These are phyloP conservation scores for Acanthurus lineatus DNA, from an alignment of 2,797 vertebrate species.

Conservation along the genomic window DNA sequence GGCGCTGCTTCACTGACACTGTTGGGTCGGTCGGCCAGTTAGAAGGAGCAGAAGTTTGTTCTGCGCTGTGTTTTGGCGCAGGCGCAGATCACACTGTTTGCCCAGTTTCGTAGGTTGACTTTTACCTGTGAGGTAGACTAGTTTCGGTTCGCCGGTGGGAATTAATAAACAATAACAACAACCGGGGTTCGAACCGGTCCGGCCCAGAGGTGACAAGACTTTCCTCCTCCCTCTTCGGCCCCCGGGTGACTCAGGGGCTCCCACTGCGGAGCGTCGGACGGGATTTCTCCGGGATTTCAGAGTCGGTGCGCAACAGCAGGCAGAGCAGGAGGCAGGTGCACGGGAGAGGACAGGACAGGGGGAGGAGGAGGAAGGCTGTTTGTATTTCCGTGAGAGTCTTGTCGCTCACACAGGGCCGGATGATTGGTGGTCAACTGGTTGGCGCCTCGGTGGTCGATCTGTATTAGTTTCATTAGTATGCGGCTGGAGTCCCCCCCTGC, in stretches of 20 bases:
- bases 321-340: slow-evolving; percentile 77
- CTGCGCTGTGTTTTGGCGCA: slow-evolving; percentile 82
- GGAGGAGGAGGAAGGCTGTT: slow-evolving; percentile 29
- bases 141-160: slow-evolving; percentile 78
- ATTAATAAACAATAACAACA: slow-evolving; percentile 15
- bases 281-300: slow-evolving; percentile 70
- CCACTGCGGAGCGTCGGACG: slow-evolving; percentile 70
- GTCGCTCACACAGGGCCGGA: slow-evolving; percentile 37
- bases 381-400: slow-evolving; percentile 60
- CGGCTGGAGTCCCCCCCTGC: slow-evolving; percentile 64
- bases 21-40: slow-evolving; percentile 58
- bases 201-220: slow-evolving; percentile 44
- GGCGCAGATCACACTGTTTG: slow-evolving; percentile 86
- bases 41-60: slow-evolving; percentile 83
- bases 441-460: slow-evolving; percentile 41
- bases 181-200: slow-evolving; percentile 12
- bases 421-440: slow-evolving; percentile 77
- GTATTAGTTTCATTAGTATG: slow-evolving; percentile 77
- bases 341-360: slow-evolving; percentile 61
- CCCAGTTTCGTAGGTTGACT: slow-evolving; percentile 89
- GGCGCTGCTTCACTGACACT: slow-evolving; percentile 73
- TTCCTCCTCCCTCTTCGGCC: background rate
- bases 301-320: slow-evolving; percentile 79
- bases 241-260: slow-evolving; percentile 55
- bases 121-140: slow-evolving; percentile 85